Conservation (phyloP, 2,113 vertebrate genomes). For the human region DNA sequence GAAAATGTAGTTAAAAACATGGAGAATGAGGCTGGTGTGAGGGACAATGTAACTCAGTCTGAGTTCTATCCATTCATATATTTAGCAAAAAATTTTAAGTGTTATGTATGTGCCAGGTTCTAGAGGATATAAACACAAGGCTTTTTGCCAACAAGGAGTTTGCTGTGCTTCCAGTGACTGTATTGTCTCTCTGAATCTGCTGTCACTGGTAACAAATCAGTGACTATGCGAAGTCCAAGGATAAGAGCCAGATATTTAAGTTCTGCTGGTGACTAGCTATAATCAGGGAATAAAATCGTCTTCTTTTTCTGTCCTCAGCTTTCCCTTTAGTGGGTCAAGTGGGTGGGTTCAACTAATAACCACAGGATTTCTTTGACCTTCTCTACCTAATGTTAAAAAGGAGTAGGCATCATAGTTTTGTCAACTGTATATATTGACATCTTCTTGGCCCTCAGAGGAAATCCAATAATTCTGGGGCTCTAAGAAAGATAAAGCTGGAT, state of each 20-base stretch:
- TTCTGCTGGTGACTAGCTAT: neutral
- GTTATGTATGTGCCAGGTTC: neutral
- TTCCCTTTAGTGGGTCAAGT: neutral
- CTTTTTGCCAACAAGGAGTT: neutral
- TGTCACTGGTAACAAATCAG: neutral
- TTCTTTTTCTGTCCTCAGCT: neutral
- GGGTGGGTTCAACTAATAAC: neutral
- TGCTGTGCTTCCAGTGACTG: neutral
- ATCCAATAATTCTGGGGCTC: neutral
- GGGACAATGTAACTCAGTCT: neutral
- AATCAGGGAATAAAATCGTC: no score
- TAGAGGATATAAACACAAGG: fast-evolving
- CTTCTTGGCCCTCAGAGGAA: neutral
- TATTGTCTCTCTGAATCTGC: neutral
- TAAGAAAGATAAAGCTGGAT: neutral
- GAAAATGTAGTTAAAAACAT: neutral
- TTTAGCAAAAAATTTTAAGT: neutral
- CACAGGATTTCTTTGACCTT: neutral
- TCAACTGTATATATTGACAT: neutral
- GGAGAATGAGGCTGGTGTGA: neutral
- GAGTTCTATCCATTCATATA: no score
- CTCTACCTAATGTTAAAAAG: neutral
- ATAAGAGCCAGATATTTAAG: neutral
- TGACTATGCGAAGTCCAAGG: no score
- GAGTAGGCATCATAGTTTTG: neutral